These are phyloP conservation scores for Misgurnus mizolepis DNA, from an alignment of 2,113 vertebrate genomes.

Conservation along the genomic window DNA sequence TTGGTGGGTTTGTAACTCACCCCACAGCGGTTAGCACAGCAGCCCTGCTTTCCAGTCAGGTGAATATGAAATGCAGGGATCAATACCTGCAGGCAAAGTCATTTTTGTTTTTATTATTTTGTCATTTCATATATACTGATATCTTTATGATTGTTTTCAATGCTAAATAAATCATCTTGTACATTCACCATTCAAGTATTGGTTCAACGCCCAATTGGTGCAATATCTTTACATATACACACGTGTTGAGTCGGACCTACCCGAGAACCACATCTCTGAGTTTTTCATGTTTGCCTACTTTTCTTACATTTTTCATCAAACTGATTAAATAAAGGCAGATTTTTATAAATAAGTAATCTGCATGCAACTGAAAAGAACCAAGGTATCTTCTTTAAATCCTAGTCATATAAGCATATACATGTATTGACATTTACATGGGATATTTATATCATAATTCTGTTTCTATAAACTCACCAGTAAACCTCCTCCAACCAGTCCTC, in stretches of 20 bases:
- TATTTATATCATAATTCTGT: too few species aligned
- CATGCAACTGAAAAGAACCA: too few species aligned
- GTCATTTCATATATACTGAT: neutral
- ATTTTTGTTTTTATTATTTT: neutral
- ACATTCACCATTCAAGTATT: neutral
- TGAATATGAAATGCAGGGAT: constrained; percentile 78
- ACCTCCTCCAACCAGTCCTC: constrained; percentile 78
- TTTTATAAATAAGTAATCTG: too few species aligned
- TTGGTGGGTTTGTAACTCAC: constrained; percentile 65
- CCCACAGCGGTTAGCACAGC: constrained; percentile 80
- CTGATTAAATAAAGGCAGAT: too few species aligned
- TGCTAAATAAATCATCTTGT: neutral
- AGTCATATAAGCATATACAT: neutral
- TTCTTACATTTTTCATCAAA: too few species aligned
- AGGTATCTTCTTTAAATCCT: too few species aligned
- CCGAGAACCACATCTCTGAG: too few species aligned
- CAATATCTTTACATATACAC: too few species aligned
- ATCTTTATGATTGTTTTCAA: neutral
- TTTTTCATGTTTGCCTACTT: too few species aligned
- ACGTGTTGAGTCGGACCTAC: too few species aligned
- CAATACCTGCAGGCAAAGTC: constrained; percentile 66
- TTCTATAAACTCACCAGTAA: constrained; percentile 71
- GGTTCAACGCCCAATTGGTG: too few species aligned
- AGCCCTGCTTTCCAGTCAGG: constrained; percentile 71
- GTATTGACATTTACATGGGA: too few species aligned